Percentiles rank a stretch among this genome's conserved stretches.
These are phyloP conservation scores for Aegotheles bennettii DNA, from an alignment of 2,113 vertebrate genomes.

Conservation along the genomic window DNA sequence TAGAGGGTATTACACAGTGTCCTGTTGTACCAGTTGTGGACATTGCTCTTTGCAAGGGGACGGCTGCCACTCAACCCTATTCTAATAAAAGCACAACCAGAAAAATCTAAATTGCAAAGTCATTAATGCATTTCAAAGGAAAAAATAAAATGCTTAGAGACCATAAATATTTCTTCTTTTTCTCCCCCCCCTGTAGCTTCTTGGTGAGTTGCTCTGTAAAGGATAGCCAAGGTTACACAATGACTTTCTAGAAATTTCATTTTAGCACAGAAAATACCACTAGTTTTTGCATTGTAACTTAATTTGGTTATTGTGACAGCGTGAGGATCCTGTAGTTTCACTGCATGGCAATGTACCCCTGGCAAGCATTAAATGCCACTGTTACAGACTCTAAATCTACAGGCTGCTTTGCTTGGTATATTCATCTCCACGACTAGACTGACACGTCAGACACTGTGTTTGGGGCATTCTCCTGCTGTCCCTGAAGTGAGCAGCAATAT, in stretches of 20 bases:
- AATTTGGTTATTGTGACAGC: accelerated
- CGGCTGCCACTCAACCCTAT: neutral
- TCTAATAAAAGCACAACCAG: neutral
- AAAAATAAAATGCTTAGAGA: neutral
- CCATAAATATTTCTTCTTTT: accelerated
- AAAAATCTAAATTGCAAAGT: neutral
- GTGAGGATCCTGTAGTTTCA: neutral
- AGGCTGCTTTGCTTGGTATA: neutral
- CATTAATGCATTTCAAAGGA: neutral
- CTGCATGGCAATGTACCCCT: accelerated
- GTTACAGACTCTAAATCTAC: neutral
- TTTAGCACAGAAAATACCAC: neutral
- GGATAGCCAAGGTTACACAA: neutral
- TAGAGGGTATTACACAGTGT: neutral
- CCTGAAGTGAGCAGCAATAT: neutral
- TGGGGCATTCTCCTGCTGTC: neutral
- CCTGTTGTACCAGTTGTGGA: neutral
- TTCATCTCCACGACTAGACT: neutral
- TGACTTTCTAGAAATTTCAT: neutral
- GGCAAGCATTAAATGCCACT: neutral
- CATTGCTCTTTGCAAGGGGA: neutral
- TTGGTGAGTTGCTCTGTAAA: neutral
- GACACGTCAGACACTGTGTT: neutral
- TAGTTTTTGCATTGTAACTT: neutral
- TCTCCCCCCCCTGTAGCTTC: neutral